These are phyloP conservation scores for Trichonephila clavipes DNA, from an alignment of 1,140 invertebrate species.

Conservation along the genomic window DNA sequence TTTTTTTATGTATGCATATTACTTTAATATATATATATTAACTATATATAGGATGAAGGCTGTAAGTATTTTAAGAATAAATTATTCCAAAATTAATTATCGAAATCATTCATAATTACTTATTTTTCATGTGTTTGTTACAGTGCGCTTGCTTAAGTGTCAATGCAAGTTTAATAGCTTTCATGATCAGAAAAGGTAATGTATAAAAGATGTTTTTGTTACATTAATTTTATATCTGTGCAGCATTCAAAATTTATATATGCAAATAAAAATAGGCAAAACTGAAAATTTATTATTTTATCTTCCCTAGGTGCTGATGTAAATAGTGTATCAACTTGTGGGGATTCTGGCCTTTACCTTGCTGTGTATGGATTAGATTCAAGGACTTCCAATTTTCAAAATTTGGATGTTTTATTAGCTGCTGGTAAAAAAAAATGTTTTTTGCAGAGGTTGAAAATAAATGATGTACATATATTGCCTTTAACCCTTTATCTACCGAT, in stretches of 20 bases:
- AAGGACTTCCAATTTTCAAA: background rate
- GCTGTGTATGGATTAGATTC: conserved; percentile 10
- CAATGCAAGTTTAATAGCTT: conserved; percentile 24
- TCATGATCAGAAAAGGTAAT: conserved; percentile 9
- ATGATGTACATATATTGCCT: background rate
- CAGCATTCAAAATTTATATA: background rate
- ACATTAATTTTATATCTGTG: background rate
- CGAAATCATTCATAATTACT: too few relatives aligned
- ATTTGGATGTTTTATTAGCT: conserved; percentile 13
- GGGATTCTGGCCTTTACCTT: conserved; percentile 1
- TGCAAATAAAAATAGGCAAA: background rate
- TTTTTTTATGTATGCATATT: too few relatives aligned
- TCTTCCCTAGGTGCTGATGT: background rate
- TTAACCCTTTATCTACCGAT: too few relatives aligned
- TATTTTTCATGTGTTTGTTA: background rate
- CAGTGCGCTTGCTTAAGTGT: conserved; percentile 45
- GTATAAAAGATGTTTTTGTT: background rate
- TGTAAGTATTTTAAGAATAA: too few relatives aligned
- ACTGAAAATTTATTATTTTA: background rate
- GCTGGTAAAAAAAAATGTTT: background rate
- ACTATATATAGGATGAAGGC: too few relatives aligned
- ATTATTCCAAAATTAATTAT: too few relatives aligned
- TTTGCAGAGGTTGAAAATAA: background rate
- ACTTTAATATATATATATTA: too few relatives aligned
- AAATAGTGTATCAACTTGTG: background rate